phyloP scores from a whole-genome alignment of 2,113 vertebrate species.

The Danionella cerebrum region DNA sequence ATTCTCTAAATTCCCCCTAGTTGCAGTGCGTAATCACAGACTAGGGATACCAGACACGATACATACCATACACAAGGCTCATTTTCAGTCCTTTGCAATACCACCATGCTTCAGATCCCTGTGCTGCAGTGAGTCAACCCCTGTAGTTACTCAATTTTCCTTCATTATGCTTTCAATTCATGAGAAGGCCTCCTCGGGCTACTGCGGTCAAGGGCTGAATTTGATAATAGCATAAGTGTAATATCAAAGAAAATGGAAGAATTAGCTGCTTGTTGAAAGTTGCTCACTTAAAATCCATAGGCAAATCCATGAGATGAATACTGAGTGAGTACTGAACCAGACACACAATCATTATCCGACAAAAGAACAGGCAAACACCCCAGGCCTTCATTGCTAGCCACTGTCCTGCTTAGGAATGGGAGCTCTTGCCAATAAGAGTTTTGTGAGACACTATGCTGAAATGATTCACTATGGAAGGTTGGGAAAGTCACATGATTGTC shows the following conservation, averaged over 20 bases:
- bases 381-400: background rate
- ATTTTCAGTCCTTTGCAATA: background rate
- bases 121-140: background rate
- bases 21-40: too few species aligned
- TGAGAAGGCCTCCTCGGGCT: conserved; percentile 12
- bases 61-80: background rate
- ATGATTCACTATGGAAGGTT: background rate
- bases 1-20: too few species aligned
- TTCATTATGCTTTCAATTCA: conserved; percentile 1
- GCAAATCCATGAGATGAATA: background rate
- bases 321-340: conserved; percentile 7
- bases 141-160: background rate
- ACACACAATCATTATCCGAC: conserved; percentile 12
- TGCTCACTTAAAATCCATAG: background rate
- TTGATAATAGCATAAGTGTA: background rate
- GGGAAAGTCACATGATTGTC: background rate
- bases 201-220: conserved; percentile 16
- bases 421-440: background rate
- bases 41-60: too few species aligned
- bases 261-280: conserved; percentile 16
- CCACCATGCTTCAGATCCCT: background rate
- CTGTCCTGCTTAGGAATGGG: background rate
- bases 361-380: background rate
- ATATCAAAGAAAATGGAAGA: conserved; percentile 12
- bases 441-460: background rate